These are phyloP conservation scores for Onchidella celtica DNA, from an alignment of 2,888 invertebrate genomes.

Conservation along the genomic window DNA sequence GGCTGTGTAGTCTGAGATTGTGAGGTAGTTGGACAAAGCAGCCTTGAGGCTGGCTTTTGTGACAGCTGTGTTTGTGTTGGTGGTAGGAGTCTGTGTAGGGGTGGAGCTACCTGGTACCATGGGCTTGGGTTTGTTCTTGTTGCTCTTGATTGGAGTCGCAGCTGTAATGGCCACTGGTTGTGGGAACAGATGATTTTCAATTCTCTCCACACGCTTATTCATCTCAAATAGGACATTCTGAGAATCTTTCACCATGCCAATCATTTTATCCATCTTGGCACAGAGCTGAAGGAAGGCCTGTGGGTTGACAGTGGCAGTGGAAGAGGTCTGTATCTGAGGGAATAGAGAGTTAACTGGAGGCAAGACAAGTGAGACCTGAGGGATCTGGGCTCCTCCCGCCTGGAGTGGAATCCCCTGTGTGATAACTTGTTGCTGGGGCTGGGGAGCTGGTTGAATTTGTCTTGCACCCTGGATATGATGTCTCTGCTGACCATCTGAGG, in stretches of 20 bases:
- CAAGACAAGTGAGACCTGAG: slow-evolving; percentile 52
- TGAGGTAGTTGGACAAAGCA: slow-evolving; percentile 52
- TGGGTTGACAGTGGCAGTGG: slow-evolving; percentile 29
- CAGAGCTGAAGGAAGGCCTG: slow-evolving; percentile 50
- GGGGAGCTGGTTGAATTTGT: slow-evolving; percentile 42
- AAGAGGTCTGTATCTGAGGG: slow-evolving; percentile 51
- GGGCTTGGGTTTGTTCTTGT: slow-evolving; percentile 46
- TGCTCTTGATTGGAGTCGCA: slow-evolving; percentile 16
- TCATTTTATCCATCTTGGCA: slow-evolving; percentile 52
- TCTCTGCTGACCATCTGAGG: slow-evolving; percentile 43
- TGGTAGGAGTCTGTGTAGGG: slow-evolving; percentile 7
- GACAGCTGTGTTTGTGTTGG: slow-evolving; percentile 36
- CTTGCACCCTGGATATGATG: slow-evolving; percentile 36
- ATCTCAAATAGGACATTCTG: slow-evolving; percentile 45
- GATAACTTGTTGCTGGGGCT: slow-evolving; percentile 32
- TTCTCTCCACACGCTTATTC: slow-evolving; percentile 51
- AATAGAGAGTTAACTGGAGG: slow-evolving; percentile 49
- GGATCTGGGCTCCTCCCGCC: slow-evolving; percentile 39
- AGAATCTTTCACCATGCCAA: slow-evolving; percentile 49
- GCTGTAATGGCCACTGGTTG: slow-evolving; percentile 27
- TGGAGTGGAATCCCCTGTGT: slow-evolving; percentile 42
- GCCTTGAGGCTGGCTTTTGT: slow-evolving; percentile 52
- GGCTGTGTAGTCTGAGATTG: slow-evolving; percentile 54
- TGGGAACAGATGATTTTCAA: slow-evolving; percentile 49
- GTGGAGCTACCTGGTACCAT: slow-evolving; percentile 38